Base-by-base conservation (phyloP, 2,888 invertebrate species). In the Pheosia gnoma region DNA sequence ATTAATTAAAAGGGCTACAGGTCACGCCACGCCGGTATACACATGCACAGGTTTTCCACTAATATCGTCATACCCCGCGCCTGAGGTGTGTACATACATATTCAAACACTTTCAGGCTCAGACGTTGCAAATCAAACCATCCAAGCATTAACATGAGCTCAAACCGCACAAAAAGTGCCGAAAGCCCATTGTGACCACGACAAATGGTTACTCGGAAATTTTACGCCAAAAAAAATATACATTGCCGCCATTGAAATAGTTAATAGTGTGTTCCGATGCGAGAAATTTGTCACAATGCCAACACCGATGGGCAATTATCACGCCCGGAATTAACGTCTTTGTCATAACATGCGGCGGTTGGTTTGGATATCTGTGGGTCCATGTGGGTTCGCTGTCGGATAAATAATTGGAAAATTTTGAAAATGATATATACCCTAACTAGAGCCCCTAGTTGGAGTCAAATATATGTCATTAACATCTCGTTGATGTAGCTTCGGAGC, bases 201-300 rank as follows among this genome's bases (percentile, higher is more conserved):
- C 89, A 87, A 88, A 90, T 88, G 80, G 85, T 84, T 85, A 81
- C 76, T 74, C 72, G 75, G 81, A 82, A 82, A 75, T 72, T 62
- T 68, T 45, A 58, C 69, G 69, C 75, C 77, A 79, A 80, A 74
- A 71, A 74, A 77, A 72, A 78, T 71, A 76, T 59, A 77, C 72
- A 83, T 66, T 67, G 68, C 82, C 71, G 80, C 83, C 76, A 86
- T 89, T 84, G 86, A 85, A 88, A 84, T 82, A 72, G 84, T 84
- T 91, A 89, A 91, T 90, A 88, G 90, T 82, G 90, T 90, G 85
- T 82, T 75, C 71, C 85, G 89, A 86, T 79, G 89, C 91, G 91
- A 79, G 83, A 89, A 89, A 91, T 91, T 85, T 85, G 84, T 87
- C 84, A 92, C 91, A 92, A 92, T 80, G 74, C 84, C 65, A 60